These are phyloP conservation scores for Plecotus auritus DNA, from an alignment of 2,113 vertebrate genomes.

Conservation along the genomic window DNA sequence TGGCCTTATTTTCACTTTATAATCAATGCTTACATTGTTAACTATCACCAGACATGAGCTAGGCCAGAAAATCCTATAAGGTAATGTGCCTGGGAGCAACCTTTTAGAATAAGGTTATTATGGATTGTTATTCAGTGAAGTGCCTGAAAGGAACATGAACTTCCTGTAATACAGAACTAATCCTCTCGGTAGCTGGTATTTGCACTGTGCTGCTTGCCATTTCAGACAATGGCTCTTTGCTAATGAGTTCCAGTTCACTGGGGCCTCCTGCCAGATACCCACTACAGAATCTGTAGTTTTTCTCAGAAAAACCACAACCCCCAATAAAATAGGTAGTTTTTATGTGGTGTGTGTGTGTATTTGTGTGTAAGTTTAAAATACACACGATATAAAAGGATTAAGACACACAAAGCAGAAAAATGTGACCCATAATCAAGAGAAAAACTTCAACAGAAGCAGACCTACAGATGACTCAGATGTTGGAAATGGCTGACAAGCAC, in stretches of 20 bases:
- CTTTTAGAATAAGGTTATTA: constrained; percentile 35
- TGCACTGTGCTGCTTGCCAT: constrained; percentile 40
- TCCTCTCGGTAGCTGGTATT: constrained; percentile 42
- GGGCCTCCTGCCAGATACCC: neutral
- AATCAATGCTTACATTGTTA: neutral
- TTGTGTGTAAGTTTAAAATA: constrained; percentile 21
- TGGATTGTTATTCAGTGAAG: constrained; percentile 29
- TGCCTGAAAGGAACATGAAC: constrained; percentile 34
- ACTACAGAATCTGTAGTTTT: neutral
- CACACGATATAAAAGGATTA: neutral
- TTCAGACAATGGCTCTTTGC: constrained; percentile 44
- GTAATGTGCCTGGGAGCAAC: neutral
- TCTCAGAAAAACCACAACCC: neutral
- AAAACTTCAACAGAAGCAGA: constrained; percentile 33
- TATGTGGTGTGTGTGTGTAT: neutral
- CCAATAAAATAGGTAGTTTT: constrained; percentile 4
- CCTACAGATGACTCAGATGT: neutral
- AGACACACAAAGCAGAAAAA: neutral
- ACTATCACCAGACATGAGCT: neutral
- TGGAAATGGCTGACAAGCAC: neutral
- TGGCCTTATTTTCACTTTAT: neutral
- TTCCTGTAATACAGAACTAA: constrained; percentile 24
- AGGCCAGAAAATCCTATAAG: constrained; percentile 20
- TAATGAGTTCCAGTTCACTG: constrained; percentile 51
- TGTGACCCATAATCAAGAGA: neutral